Conservation (phyloP, 92 coral and sea anemone genomes). For the Virgularia gustaviana region DNA sequence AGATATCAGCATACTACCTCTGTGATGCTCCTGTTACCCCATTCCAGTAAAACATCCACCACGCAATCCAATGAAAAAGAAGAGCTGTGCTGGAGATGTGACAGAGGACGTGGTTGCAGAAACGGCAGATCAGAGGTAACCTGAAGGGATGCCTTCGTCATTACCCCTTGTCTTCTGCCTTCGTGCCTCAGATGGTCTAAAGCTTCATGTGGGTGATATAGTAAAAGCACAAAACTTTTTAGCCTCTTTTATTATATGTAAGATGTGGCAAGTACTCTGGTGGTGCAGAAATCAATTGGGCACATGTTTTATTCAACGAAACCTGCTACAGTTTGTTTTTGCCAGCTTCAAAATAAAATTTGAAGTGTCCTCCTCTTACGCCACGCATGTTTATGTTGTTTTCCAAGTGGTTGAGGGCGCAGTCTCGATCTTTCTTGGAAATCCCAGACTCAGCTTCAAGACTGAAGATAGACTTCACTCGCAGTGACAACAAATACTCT, state of each 20-base stretch:
- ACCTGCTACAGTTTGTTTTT: slow-evolving; percentile 42
- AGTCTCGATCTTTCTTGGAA: slow-evolving; percentile 10
- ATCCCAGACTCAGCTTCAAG: slow-evolving; percentile 21
- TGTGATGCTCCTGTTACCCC: too few species aligned
- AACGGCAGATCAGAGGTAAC: too few species aligned
- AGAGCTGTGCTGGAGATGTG: too few species aligned
- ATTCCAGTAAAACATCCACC: too few species aligned
- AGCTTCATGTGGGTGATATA: slow-evolving; percentile 32
- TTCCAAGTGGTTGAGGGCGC: slow-evolving; percentile 20
- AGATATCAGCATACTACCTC: too few species aligned
- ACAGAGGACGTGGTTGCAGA: too few species aligned
- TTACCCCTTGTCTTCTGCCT: slow-evolving; percentile 14
- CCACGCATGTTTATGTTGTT: slow-evolving; percentile 35
- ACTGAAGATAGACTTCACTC: slow-evolving; percentile 17
- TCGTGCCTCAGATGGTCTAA: slow-evolving; percentile 28
- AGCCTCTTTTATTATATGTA: slow-evolving; percentile 32
- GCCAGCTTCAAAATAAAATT: slow-evolving; percentile 29
- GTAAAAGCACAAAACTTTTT: slow-evolving; percentile 25
- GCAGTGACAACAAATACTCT: slow-evolving; percentile 24
- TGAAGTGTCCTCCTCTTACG: slow-evolving; percentile 32
- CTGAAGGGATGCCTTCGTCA: too few species aligned
- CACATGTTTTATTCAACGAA: slow-evolving; percentile 35
- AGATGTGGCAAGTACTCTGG: slow-evolving; percentile 32
- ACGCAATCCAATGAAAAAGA: too few species aligned
- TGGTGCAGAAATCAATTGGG: slow-evolving; percentile 39